Conservation (phyloP, 2,888 invertebrate species). For the Cecidostiba fungosa region DNA sequence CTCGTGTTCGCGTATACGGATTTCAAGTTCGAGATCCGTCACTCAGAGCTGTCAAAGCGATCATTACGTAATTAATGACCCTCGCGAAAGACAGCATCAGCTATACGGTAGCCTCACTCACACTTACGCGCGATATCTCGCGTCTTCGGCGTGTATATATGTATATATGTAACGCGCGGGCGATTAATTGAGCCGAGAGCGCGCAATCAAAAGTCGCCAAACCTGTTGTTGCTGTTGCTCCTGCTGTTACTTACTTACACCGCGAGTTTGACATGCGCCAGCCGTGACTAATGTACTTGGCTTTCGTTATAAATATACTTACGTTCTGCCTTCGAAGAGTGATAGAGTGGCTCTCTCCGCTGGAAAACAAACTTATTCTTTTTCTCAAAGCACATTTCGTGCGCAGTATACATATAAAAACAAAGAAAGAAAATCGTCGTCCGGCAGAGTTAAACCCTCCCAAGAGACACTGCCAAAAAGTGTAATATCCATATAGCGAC, state of each 20-base stretch:
- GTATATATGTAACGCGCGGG: constrained; percentile 13
- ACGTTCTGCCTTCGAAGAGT: constrained; percentile 11
- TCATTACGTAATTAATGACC: constrained; percentile 72
- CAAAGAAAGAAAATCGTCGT: not conserved
- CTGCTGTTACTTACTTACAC: not conserved
- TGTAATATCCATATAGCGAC: not conserved
- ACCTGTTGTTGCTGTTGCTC: constrained; percentile 64
- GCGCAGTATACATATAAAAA: not conserved
- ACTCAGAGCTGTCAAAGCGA: constrained; percentile 53
- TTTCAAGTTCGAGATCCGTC: not conserved
- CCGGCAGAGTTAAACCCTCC: not conserved
- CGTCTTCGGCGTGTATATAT: constrained; percentile 16
- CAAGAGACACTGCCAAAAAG: not conserved
- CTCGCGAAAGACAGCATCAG: constrained; percentile 17
- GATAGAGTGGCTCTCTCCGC: constrained; percentile 2
- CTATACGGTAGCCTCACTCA: constrained; percentile 29
- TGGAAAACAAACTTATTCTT: constrained; percentile 27
- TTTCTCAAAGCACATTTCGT: not conserved
- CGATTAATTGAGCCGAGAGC: constrained; percentile 66
- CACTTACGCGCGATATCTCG: constrained; percentile 52
- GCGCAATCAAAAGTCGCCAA: constrained; percentile 66
- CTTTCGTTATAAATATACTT: constrained; percentile 53
- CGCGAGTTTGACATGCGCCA: constrained; percentile 19
- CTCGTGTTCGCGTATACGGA: not conserved
- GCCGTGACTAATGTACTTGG: constrained; percentile 54